Base-by-base conservation (phyloP, 2,113 vertebrate genomes). In the Chaetodon auriga region DNA sequence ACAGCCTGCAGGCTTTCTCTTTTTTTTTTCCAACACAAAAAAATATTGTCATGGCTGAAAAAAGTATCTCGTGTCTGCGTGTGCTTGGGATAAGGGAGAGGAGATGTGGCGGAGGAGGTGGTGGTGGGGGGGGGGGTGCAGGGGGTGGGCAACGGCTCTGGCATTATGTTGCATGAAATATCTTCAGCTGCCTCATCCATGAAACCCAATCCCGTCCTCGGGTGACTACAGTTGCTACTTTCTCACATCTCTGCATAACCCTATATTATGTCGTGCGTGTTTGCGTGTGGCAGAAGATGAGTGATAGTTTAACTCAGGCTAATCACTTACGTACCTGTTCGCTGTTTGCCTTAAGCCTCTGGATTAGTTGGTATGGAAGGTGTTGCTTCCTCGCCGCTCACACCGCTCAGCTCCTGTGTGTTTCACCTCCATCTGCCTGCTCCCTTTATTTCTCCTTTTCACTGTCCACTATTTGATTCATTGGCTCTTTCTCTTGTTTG, bases 91-190 rank as follows among this genome's bases (percentile, higher is more conserved):
- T 93, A 91, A 91, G 90, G 84, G 79, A 78, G 92, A 78, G 86
- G 89, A 90, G 92, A 88, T 46, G 53, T 80, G 90, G 76, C 65
- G 82, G 66, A 43, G 57, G 48, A 36, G 48, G 71, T 6, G 61
- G n/a, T n/a, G n/a, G n/a, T n/a, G n/a, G n/a, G n/a, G n/a, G n/a
- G 43, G 71, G 51, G 73, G 71, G 6, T 54, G 92, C 87, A 65
- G 93, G 78, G 78, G 94, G 82, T 91, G 94, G 95, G 96, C 90
- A 92, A 86, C 84, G 87, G 95, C 91, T 93, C 86, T 87, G 93
- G 96, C 93, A 93, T 97, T 94, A 87, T 90, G 49, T 97, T 97
- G 96, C 95, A 60, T 93, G 94, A 96, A 97, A 96, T 95, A 96
- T 95, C 95, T 96, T 96, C 95, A 96, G 96, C 95, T 96, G 96